Evolutionary conservation across 2,113 vertebrate species (phyloP).

Genomic region (Aegithalos caudatus): DNA sequence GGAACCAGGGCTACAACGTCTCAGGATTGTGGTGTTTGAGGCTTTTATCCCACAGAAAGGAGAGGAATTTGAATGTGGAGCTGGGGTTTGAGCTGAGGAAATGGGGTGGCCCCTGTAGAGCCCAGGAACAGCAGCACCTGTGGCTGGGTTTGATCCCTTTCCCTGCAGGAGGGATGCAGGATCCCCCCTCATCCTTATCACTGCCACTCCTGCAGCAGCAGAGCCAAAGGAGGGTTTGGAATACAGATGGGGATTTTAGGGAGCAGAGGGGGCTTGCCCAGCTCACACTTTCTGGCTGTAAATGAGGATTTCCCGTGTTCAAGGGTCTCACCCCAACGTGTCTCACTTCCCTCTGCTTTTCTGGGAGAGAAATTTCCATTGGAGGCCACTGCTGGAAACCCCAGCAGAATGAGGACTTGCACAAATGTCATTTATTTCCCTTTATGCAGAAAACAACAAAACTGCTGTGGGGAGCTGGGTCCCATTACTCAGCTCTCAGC

Average conservation of each 20-base stretch:
- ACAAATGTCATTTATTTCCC: background rate
- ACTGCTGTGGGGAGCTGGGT: background rate
- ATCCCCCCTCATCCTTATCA: background rate
- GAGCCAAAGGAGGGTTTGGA: background rate
- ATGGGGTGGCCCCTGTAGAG: fast-evolving
- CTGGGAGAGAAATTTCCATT: background rate
- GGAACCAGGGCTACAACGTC: no score
- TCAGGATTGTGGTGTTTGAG: background rate
- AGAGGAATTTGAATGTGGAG: background rate
- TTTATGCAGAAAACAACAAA: background rate
- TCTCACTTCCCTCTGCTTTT: background rate
- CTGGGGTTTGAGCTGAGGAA: background rate
- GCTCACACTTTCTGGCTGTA: background rate
- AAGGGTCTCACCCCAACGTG: background rate
- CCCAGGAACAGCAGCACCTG: background rate
- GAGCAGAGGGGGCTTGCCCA: background rate
- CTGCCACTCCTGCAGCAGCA: background rate
- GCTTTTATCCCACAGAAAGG: background rate
- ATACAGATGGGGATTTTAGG: background rate
- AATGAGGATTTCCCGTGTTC: background rate
- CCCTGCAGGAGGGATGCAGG: background rate
- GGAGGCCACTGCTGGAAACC: background rate
- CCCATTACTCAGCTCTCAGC: background rate
- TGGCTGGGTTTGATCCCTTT: background rate
- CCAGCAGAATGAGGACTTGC: background rate